Evolutionary conservation across 2,113 vertebrate species (phyloP), one percentile per base, ranked within the genome.

Genomic region (Vulpes lagopus): DNA sequence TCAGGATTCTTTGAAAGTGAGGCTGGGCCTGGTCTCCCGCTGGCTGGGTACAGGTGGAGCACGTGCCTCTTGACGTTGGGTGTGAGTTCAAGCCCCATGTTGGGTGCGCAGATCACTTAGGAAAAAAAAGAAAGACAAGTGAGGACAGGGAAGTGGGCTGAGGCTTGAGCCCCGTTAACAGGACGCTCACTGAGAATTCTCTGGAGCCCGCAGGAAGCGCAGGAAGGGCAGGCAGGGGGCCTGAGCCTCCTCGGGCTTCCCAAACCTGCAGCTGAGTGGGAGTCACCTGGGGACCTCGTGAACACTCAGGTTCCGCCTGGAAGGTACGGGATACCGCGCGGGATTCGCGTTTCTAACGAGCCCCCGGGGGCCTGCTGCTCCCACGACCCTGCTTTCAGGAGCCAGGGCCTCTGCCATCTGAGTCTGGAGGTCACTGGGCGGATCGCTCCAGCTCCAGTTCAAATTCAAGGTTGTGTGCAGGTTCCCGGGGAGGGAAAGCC

Each of bases 401-500:
- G 71, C 57, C 43, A 80, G 19, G 6, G 1, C 92, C n/a, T 85
- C 12, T 38, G 25, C 74, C 25, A 17, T 49, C 51, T 78, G 25
- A 17, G 15, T 78, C 74, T 78, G 64, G 49, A 35, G 20, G 51
- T 20, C 9, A 4, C 5, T 25, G 64, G 43, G 12, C 62, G 78
- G 8, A 32, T 69, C 27, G 32, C 84, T 73, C 30, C 0, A 89
- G 59, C 19, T 81, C 30, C 27, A 80, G 38, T 89, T 87, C 64
- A 95, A 51, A 95, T 86, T 94, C 78, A 95, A 81, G n/a, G 11
- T 51, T 64, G 79, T 30, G 30, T 94, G 6, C 25, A 81, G 49
- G 30, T 57, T 92, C 27, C 35, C 49, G 71, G 35, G 67, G 17
- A 95, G 65, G 71, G 8, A 78, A 89, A 86, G 30, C 30, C 86